Conservation (phyloP, 2,797 vertebrate species). For the Amblyraja radiata region DNA sequence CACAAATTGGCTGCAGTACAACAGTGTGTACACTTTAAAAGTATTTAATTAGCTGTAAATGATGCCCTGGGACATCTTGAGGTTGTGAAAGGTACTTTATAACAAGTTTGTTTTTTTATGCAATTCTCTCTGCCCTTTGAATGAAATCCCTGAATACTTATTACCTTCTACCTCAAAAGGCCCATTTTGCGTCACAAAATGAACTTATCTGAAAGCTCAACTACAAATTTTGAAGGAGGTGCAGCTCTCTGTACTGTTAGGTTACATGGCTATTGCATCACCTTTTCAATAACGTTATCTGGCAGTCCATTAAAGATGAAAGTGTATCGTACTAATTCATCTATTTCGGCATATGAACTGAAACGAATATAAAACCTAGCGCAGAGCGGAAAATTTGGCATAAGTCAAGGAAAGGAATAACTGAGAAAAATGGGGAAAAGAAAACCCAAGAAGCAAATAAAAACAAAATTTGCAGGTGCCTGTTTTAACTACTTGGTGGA, state of each 20-base stretch:
- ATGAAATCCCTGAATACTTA: constrained; percentile 19
- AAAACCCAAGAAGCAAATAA: background rate
- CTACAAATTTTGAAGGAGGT: background rate
- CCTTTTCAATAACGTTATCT: background rate
- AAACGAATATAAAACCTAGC: background rate
- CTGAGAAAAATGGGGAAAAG: background rate
- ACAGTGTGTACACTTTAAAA: background rate
- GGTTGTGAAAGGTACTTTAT: background rate
- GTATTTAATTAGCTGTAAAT: background rate
- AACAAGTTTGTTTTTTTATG: constrained; percentile 14
- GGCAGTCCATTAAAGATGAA: background rate
- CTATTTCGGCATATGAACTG: background rate
- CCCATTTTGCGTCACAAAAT: background rate
- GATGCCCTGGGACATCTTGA: background rate
- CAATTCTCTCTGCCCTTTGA: background rate
- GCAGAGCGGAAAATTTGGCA: background rate
- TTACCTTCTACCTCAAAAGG: background rate
- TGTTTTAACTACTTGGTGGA: background rate
- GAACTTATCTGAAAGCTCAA: background rate
- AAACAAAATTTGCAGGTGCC: background rate
- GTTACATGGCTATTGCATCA: background rate
- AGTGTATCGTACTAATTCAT: background rate
- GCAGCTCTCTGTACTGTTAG: background rate
- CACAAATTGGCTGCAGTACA: background rate
- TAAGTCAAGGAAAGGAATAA: background rate